Conservation (phyloP, 2,888 invertebrate genomes). For the Epiblema foenella region DNA sequence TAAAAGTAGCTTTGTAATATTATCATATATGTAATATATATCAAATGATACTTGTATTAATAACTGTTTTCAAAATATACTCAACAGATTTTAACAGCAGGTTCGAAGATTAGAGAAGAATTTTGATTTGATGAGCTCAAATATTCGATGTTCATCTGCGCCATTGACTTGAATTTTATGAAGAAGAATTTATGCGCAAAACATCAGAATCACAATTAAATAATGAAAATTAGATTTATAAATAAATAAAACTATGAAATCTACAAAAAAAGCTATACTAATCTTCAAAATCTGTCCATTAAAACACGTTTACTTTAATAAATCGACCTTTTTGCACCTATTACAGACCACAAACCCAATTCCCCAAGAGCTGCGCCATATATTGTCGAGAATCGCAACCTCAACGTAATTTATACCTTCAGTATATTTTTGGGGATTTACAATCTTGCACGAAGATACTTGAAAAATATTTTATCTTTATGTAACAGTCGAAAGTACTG, state of each 20-base stretch:
- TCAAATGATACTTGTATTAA: too few relatives aligned
- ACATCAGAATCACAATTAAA: too few relatives aligned
- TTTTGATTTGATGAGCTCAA: too few relatives aligned
- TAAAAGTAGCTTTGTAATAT: too few relatives aligned
- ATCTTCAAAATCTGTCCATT: slow-evolving; percentile 14
- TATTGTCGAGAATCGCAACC: slow-evolving; percentile 21
- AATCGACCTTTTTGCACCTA: slow-evolving; percentile 33
- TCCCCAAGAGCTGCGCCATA: slow-evolving; percentile 10
- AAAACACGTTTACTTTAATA: slow-evolving; percentile 14
- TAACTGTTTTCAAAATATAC: too few relatives aligned
- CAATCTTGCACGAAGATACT: slow-evolving; percentile 10
- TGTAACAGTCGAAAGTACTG: not conserved
- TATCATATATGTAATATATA: too few relatives aligned
- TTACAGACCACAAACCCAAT: slow-evolving; percentile 12
- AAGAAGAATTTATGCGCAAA: too few relatives aligned
- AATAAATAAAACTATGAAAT: not conserved
- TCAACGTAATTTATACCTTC: slow-evolving; percentile 30
- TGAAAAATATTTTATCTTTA: slow-evolving; percentile 2
- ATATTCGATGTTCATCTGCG: too few relatives aligned
- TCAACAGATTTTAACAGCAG: too few relatives aligned
- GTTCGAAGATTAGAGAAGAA: too few relatives aligned
- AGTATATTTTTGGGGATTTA: slow-evolving; percentile 29
- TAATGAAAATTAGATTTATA: too few relatives aligned
- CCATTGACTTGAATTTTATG: too few relatives aligned
- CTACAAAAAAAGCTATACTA: not conserved